Conservation (phyloP, 1,140 invertebrate species). For the Scylla paramamosain region DNA sequence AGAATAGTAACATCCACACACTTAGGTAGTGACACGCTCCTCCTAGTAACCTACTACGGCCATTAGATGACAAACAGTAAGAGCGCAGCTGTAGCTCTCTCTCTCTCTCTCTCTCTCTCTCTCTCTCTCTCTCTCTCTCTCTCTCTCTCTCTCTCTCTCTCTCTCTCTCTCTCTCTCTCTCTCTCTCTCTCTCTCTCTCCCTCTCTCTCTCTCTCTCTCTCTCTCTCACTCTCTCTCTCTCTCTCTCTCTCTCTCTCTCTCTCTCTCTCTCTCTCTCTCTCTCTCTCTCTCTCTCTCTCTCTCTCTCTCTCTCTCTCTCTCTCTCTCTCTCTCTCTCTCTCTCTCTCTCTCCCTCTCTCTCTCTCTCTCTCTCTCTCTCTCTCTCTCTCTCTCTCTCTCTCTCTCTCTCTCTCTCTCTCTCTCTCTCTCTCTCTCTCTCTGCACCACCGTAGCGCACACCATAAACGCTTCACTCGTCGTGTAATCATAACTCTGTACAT, state of each 20-base stretch:
- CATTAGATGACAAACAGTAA: too few species aligned
- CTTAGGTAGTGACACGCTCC: too few species aligned
- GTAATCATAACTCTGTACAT: slow-evolving; percentile 63
- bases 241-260: slow-evolving; percentile 19
- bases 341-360: neutral
- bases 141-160: slow-evolving; percentile 45
- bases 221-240: slow-evolving; percentile 46
- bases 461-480: slow-evolving; percentile 11
- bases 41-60: too few species aligned
- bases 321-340: slow-evolving; percentile 28
- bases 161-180: neutral
- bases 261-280: neutral
- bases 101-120: slow-evolving; percentile 34
- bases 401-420: slow-evolving; percentile 35
- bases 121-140: slow-evolving; percentile 48
- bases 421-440: neutral
- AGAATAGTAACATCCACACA: too few species aligned
- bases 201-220: slow-evolving; percentile 41
- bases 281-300: slow-evolving; percentile 44
- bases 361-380: slow-evolving; percentile 44
- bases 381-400: slow-evolving; percentile 48
- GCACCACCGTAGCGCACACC: neutral
- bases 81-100: neutral
- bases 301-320: slow-evolving; percentile 48
- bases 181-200: slow-evolving; percentile 7